Percentiles rank a stretch among this genome's conserved stretches.
phyloP scores from a whole-genome alignment of 2,113 vertebrate genomes.

The Bubo bubo region DNA sequence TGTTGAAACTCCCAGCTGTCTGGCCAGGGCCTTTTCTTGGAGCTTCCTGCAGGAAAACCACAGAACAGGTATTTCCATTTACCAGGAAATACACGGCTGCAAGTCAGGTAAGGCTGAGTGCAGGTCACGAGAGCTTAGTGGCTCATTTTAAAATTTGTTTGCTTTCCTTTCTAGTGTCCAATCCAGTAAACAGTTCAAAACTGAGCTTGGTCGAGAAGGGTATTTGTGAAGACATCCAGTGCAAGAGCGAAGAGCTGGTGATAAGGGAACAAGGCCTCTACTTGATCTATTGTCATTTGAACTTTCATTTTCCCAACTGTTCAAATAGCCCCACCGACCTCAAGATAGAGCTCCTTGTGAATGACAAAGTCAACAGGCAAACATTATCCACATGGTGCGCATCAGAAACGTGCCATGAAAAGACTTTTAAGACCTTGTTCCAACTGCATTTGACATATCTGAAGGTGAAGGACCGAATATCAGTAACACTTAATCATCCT shows the following conservation, averaged over 20 bases:
- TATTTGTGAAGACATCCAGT: constrained; percentile 16
- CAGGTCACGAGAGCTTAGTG: background rate
- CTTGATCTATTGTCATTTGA: constrained; percentile 75
- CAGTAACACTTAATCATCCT: constrained; percentile 59
- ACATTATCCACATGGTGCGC: constrained; percentile 54
- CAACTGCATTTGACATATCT: constrained; percentile 65
- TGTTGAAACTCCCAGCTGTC: accelerated
- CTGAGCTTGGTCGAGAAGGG: constrained; percentile 68
- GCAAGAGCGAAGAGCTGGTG: constrained; percentile 53
- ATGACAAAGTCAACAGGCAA: constrained; percentile 38
- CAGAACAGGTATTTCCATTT: background rate
- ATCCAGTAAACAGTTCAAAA: constrained; percentile 45
- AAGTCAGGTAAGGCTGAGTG: background rate
- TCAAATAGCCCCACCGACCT: constrained; percentile 45
- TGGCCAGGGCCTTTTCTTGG: background rate
- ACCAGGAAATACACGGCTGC: background rate
- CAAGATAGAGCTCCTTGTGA: constrained; percentile 68
- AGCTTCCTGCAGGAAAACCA: background rate
- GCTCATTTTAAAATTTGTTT: background rate
- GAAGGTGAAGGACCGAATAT: constrained; percentile 10
- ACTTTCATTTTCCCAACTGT: constrained; percentile 63
- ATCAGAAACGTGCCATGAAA: background rate
- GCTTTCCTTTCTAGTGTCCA: constrained; percentile 60
- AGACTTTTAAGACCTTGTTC: constrained; percentile 64
- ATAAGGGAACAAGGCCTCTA: constrained; percentile 69